Base-by-base conservation (phyloP, 2,888 invertebrate species). In the Crepidodera aurea region DNA sequence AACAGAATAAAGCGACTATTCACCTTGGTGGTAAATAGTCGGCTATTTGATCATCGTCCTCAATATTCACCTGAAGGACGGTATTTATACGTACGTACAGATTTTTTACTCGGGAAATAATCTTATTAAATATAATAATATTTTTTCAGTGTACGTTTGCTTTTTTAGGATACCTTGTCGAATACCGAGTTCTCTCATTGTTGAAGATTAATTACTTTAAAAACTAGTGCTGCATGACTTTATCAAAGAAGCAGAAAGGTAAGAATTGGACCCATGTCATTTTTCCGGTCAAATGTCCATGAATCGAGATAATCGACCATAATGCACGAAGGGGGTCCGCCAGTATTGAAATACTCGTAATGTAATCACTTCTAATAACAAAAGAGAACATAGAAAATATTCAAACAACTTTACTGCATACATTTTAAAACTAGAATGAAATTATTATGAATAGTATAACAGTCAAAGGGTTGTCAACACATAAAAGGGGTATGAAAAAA, bases 241-340 rank as follows among this genome's bases (percentile, higher is more conserved):
- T 10, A 40, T 40, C 18, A 40, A 40, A 40, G 40, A n/a, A 37
- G 4, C 13, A 37, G 13, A 13, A 37, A 37, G 37, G 37, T 37
- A 37, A 13, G 15, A 15, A 37, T 13, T 13, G 4, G 5, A 40
- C 40, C 40, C 58, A 51, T 58, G 22, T 37, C 42, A 42, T 51
- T 58, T 58, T 58, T 58, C 58, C 58, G 51, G 50, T 51, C 51
- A 58, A 58, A 58, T 58, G 51, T 13, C 13, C 32, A 40, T 39
- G 51, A 51, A 58, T 51, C 15, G 34, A 40, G 16, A 40, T 40
- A 40, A 40, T 40, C 18, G 16, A 40, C 16, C 40, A 40, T 40
- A 40, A 16, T 40, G 34, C 13, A 18, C 12, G 10, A 18, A 18
- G 16, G 40, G 40, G 40, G 4, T 18, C 16, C 18, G n/a, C 16